These are phyloP conservation scores for Drosophila formosana DNA, from an alignment of 2,888 invertebrate species.

Conservation along the genomic window DNA sequence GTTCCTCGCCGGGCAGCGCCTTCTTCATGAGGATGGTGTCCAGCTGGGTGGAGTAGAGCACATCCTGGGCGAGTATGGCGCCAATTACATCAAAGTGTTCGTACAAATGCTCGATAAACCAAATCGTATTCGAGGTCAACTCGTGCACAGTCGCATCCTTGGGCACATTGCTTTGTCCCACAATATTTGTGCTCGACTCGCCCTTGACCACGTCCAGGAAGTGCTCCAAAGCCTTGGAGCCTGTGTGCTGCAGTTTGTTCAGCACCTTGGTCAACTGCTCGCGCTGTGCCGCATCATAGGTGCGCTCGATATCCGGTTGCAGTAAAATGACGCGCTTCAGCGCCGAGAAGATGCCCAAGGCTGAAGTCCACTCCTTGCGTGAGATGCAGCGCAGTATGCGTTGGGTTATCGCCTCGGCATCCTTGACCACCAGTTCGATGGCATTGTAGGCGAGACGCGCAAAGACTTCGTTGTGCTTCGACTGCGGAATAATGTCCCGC, in stretches of 20 bases:
- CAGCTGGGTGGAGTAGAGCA: conserved; percentile 86
- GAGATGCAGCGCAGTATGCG: conserved; percentile 91
- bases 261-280: conserved; percentile 91
- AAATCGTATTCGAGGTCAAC: conserved; percentile 96
- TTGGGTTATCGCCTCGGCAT: conserved; percentile 93
- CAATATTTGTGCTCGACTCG: conserved; percentile 91
- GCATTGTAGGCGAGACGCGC: conserved; percentile 93
- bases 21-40: conserved; percentile 86
- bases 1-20: conserved; percentile 85
- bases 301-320: conserved; percentile 92
- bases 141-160: conserved; percentile 99
- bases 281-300: conserved; percentile 89
- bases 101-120: conserved; percentile 94
- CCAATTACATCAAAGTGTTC: conserved; percentile 91
- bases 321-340: conserved; percentile 91
- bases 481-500: conserved; percentile 92
- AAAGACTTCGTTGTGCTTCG: conserved; percentile 93
- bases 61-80: conserved; percentile 88
- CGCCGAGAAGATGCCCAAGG: conserved; percentile 93
- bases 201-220: conserved; percentile 94
- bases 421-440: conserved; percentile 93
- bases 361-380: conserved; percentile 92
- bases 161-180: conserved; percentile 87
- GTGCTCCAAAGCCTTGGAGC: conserved; percentile 95
- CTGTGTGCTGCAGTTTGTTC: conserved; percentile 91